Base-by-base conservation (phyloP, 2,888 invertebrate genomes). In the Diploptera punctata region DNA sequence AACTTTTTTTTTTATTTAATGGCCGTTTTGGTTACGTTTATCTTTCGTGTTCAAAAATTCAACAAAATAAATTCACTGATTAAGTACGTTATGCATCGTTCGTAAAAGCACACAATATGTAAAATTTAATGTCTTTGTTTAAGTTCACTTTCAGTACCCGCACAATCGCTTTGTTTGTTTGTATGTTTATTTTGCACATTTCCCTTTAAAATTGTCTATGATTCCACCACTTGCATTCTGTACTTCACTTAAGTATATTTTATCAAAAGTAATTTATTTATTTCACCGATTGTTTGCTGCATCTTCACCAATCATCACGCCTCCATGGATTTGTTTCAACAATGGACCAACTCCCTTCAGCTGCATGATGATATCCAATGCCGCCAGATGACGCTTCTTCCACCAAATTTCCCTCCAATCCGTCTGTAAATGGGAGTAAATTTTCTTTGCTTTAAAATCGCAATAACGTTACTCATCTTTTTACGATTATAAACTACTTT, bases 351-450 rank as follows among this genome's bases (percentile, higher is more conserved):
- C 61, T 38, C n/a, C 18, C 33, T 18, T 10, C 24, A n/a, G 57
- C 16, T 57, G 57, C 57, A 57, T n/a, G 57, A 4, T 29, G 57
- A 29, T n/a, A 29, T 1, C 57, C 57, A 29, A 13, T 29, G 57
- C 2, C 4, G 57, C n/a, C n/a, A 26, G 26, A 26, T 5, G 29
- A 43, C 16, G 38, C 62, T 10, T 47, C 65, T 24, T 44, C 65
- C 65, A 65, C 26, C 44, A 44, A 38, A 47, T 43, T 19, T 44
- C 29, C 29, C 57, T 31, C 26, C 57, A 29, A 57, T 29, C 65
- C 65, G 65, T 65, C 65, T 65, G 65, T 16, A 65, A 65, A 65
- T 65, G 65, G 65, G 65, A 65, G 65, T 65, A 65, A 65, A 65
- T 44, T 44, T 24, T 65, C 65, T 65, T 44, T 21, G 65, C 47